These are phyloP conservation scores for Sylvia atricapilla DNA, from an alignment of 2,113 vertebrate genomes.

Conservation along the genomic window DNA sequence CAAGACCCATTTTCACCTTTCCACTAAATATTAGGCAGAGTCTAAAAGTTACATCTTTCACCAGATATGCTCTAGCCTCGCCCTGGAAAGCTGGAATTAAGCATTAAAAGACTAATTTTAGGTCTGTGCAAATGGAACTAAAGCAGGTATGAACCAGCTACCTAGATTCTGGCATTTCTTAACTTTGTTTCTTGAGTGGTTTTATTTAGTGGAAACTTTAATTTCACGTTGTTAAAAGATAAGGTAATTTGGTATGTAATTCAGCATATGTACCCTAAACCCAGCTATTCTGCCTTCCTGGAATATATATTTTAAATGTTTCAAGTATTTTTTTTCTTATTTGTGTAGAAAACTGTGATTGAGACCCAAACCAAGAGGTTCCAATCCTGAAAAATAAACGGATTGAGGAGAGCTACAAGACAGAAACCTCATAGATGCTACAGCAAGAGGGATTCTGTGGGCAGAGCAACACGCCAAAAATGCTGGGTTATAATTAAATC, in stretches of 20 bases:
- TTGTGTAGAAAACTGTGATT: not conserved
- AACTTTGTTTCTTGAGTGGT: not conserved
- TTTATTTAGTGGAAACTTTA: not conserved
- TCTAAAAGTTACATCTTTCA: not conserved
- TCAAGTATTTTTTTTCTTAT: not conserved
- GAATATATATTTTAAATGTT: not conserved
- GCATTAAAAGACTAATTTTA: not conserved
- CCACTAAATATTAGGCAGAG: not conserved
- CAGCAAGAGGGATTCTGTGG: not conserved
- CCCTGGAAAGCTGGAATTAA: not conserved
- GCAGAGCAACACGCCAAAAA: not conserved
- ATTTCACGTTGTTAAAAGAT: not conserved
- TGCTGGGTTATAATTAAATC: not conserved
- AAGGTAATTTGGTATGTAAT: not conserved
- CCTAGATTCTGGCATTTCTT: not conserved
- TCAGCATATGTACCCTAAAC: not conserved
- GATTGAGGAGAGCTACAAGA: not conserved
- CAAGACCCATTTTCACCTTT: not conserved
- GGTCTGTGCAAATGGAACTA: not conserved
- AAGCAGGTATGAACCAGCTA: not conserved
- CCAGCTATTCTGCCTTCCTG: not conserved
- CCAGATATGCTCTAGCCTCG: not conserved
- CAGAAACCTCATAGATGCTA: not conserved
- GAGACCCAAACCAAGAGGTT: not conserved
- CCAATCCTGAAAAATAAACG: not conserved